Base-by-base conservation (phyloP, 2,888 invertebrate genomes). In the Cephus runcator region DNA sequence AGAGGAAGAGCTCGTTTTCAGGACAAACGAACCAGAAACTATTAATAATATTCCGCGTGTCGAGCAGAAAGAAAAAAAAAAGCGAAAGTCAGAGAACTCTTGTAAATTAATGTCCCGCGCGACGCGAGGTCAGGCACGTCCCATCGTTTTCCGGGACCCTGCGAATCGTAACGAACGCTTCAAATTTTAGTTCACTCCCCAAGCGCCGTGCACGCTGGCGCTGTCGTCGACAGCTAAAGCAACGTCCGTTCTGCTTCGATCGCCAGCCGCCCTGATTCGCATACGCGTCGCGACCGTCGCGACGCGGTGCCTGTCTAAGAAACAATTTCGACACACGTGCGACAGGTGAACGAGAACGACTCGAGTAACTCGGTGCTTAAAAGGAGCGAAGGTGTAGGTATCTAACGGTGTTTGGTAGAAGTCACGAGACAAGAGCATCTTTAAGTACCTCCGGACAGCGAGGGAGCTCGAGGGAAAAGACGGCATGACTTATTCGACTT, bases 1-100 rank as follows among this genome's bases (percentile, higher is more conserved):
- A 83, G 86, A 88, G 89, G 87, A 88, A 89, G 88, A 87, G 87
- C 88, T 87, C 86, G 86, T 87, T 90, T 87, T 86, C 86, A 82
- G 85, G 81, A 83, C 85, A 87, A 90, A 85, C 87, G 86, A 88
- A 89, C 88, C 88, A 88, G 87, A 89, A 89, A 90, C 87, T 86
- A 89, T 88, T 88, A 87, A 89, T 89, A 89, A 89, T 85, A 85
- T 83, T 79, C 71, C 71, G 83, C 84, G 80, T 83, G 84, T 84
- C 82, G 81, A 85, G 86, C 81, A 81, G 82, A 79, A 34, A 85
- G 86, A 87, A 87, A 88, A 85, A 86, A 88, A 87, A 88, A 89
- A 89, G 89, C 88, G 89, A 89, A 89, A 89, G 88, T 86, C 82
- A 81, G 83, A 85, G 79, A 78, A 56, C 56, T 56, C 56, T 56